These are phyloP conservation scores for Neosilurus hyrtlii DNA, from an alignment of 2,797 vertebrate genomes.

Conservation along the genomic window DNA sequence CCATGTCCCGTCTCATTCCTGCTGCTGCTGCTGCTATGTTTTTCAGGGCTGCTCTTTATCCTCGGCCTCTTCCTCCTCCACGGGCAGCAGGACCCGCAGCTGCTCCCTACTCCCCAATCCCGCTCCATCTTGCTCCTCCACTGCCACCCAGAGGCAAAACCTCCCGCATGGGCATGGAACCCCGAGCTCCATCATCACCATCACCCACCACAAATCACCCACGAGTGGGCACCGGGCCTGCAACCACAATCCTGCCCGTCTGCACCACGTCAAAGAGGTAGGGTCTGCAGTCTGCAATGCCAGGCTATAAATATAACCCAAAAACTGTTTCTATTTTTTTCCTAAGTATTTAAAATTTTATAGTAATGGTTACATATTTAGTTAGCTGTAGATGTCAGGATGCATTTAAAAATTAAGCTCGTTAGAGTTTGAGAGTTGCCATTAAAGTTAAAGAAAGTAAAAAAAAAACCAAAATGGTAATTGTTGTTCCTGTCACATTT, in stretches of 20 bases:
- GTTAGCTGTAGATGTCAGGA: background rate
- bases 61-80: slow-evolving; percentile 45
- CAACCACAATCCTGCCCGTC: slow-evolving; percentile 73
- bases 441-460: background rate
- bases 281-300: slow-evolving; percentile 46
- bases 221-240: slow-evolving; percentile 75
- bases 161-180: slow-evolving; percentile 57
- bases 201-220: slow-evolving; percentile 83
- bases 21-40: slow-evolving; percentile 56
- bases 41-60: slow-evolving; percentile 71
- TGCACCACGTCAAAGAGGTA: slow-evolving; percentile 86
- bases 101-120: slow-evolving; percentile 78
- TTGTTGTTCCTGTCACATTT: background rate
- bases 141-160: slow-evolving; percentile 71
- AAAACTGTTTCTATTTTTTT: background rate
- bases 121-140: slow-evolving; percentile 69
- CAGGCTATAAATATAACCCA: background rate
- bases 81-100: slow-evolving; percentile 74
- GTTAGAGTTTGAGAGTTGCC: background rate
- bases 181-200: slow-evolving; percentile 73
- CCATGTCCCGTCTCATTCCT: slow-evolving; percentile 45
- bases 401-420: background rate
- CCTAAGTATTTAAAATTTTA: background rate
- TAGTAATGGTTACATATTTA: background rate
- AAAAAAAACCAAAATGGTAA: background rate